A percentile compares a stretch with the other conserved stretches of the same genome.
Evolutionary conservation across 2,888 invertebrate genomes (phyloP).

Genomic region (Strigamia crassipes): DNA sequence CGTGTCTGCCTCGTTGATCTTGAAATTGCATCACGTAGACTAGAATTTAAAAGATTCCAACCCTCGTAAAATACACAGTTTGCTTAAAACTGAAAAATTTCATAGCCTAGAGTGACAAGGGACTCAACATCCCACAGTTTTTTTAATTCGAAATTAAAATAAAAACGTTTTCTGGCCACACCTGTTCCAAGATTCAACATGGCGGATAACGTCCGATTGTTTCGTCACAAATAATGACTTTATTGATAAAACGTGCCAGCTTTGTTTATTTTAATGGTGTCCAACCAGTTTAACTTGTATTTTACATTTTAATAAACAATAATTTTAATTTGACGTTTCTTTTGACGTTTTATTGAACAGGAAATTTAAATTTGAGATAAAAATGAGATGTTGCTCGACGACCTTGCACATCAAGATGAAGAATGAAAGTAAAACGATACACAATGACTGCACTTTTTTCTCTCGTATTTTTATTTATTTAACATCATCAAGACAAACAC

Average conservation of each 20-base stretch:
- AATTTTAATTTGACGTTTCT: too few species aligned
- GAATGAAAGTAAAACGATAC: not conserved
- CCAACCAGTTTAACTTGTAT: not conserved
- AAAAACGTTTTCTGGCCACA: not conserved
- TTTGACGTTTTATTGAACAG: too few species aligned
- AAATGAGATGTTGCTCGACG: not conserved
- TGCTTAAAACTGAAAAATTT: not conserved
- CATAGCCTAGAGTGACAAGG: slow-evolving; percentile 12
- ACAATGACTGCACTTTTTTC: not conserved
- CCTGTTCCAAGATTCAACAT: not conserved
- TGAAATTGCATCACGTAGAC: slow-evolving; percentile 20
- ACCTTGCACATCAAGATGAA: not conserved
- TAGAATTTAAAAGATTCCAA: not conserved
- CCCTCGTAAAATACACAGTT: slow-evolving; percentile 11
- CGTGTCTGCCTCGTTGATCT: slow-evolving; percentile 1
- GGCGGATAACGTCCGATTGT: too few species aligned
- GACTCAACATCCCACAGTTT: not conserved
- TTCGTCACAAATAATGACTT: too few species aligned
- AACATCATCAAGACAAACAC: not conserved
- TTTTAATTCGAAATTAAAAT: not conserved
- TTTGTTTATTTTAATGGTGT: not conserved
- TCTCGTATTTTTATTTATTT: not conserved
- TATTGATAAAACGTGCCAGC: too few species aligned
- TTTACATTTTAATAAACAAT: not conserved
- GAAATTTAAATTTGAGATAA: not conserved